phyloP scores from a whole-genome alignment of 2,888 invertebrate genomes.

The Machimus rusticus region DNA sequence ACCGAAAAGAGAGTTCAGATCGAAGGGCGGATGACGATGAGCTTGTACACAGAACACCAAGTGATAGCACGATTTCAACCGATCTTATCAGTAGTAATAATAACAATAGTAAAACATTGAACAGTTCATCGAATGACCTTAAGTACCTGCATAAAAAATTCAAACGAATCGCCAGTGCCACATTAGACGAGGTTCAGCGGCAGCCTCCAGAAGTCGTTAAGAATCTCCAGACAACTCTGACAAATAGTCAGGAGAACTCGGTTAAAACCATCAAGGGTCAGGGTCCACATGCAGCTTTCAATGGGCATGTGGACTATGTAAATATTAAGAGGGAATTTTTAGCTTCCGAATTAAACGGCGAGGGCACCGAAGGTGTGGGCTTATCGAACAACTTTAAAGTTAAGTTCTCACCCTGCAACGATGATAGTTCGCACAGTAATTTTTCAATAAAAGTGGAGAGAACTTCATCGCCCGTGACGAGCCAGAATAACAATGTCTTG shows the following conservation, averaged over 20 bases:
- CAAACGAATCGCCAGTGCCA: conserved; percentile 81
- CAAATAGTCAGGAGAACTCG: not conserved
- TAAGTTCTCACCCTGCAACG: not conserved
- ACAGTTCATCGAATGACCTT: conserved; percentile 65
- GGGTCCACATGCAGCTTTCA: not conserved
- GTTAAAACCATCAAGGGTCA: not conserved
- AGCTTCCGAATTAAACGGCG: not conserved
- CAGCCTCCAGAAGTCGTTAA: not conserved
- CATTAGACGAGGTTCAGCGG: conserved; percentile 51
- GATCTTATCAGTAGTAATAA: conserved; percentile 44
- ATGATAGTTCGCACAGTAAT: conserved; percentile 16
- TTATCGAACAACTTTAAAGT: not conserved
- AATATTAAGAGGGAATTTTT: not conserved
- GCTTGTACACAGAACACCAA: not conserved
- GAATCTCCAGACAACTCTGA: not conserved
- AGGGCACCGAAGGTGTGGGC: not conserved
- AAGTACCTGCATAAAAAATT: conserved; percentile 93
- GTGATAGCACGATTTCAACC: conserved; percentile 30
- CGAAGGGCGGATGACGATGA: not conserved
- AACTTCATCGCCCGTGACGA: not conserved
- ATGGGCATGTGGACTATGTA: conserved; percentile 9
- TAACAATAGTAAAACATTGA: conserved; percentile 45
- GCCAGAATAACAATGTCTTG: conserved; percentile 10
- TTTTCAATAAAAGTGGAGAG: not conserved
- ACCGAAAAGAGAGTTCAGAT: conserved; percentile 33